Evolutionary conservation across 2,113 vertebrate genomes (phyloP).

Genomic region (Eidolon helvum): DNA sequence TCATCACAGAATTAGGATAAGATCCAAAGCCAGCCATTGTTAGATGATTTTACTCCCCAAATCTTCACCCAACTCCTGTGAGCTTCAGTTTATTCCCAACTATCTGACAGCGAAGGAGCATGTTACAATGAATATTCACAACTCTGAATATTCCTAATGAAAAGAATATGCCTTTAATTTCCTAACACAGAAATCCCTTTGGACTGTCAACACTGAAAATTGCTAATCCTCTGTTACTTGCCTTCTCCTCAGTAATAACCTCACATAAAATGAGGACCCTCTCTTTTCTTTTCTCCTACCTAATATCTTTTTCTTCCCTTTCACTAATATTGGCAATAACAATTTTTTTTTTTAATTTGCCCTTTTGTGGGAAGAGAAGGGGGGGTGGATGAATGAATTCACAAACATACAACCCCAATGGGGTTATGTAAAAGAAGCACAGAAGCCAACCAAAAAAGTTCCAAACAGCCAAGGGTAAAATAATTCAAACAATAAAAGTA

Average conservation of each 20-base stretch:
- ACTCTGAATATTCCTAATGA: neutral
- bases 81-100: neutral
- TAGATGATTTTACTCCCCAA: neutral
- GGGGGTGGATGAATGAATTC: neutral
- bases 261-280: neutral
- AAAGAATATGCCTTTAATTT: neutral
- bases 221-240: neutral
- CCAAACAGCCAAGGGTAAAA: neutral
- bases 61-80: neutral
- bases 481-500: neutral
- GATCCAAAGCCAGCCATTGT: neutral
- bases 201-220: neutral
- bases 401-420: neutral
- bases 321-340: neutral
- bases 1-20: neutral
- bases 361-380: neutral
- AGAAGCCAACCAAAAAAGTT: neutral
- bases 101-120: neutral
- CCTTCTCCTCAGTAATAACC: neutral
- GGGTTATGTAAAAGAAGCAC: neutral
- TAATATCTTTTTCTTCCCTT: neutral
- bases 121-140: neutral
- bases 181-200: neutral
- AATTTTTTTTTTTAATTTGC: neutral
- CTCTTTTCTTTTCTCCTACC: neutral